Evolutionary conservation across 2,113 vertebrate species (phyloP).

Genomic region (Tachuris rubrigastra): DNA sequence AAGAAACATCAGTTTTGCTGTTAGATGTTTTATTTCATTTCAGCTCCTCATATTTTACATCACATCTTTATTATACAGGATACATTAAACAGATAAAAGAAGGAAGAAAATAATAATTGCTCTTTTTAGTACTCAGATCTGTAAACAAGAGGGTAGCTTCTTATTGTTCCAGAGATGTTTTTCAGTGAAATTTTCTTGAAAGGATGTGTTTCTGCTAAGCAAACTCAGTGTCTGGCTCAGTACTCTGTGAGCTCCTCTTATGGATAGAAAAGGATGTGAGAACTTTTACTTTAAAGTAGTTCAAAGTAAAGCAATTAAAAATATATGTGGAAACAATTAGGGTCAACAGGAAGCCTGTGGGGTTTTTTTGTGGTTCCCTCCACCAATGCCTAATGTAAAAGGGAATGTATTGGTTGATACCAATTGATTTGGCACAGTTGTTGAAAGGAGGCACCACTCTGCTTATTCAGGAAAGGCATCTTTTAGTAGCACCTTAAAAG

Average conservation of each 20-base stretch:
- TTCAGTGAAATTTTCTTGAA: not conserved
- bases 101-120: not conserved
- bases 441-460: not conserved
- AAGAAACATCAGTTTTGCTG: not conserved
- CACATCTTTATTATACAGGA: not conserved
- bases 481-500: not conserved
- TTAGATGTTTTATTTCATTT: not conserved
- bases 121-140: not conserved
- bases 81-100: not conserved
- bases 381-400: not conserved
- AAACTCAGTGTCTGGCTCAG: not conserved
- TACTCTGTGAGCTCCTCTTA: not conserved
- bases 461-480: not conserved
- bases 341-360: not conserved
- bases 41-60: not conserved
- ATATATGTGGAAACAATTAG: not conserved
- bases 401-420: not conserved
- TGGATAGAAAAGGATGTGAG: not conserved
- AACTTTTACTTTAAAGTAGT: not conserved
- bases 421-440: not conserved
- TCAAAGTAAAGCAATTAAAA: not conserved
- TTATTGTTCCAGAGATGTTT: not conserved
- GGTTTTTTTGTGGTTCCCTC: not conserved
- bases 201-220: not conserved
- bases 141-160: not conserved